These are phyloP conservation scores for Hydrolagus affinis DNA, from an alignment of 2,113 vertebrate genomes.

Conservation along the genomic window DNA sequence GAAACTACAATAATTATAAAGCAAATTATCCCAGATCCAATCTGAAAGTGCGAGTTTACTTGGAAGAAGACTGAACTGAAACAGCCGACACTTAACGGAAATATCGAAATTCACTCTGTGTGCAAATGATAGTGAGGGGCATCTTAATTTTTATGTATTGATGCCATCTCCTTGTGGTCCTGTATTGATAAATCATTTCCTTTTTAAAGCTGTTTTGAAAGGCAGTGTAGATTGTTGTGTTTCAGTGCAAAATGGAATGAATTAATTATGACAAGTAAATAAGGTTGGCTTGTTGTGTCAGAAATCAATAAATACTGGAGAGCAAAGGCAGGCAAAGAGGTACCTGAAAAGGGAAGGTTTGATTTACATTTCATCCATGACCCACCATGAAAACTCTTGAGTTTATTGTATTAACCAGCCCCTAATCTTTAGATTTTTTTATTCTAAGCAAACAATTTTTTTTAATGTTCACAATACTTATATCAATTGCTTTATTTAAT, in stretches of 20 bases:
- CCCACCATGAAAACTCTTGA: no score
- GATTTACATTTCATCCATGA: no score
- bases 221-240: neutral
- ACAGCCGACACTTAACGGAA: neutral
- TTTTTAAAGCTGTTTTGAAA: neutral
- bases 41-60: neutral
- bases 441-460: no score
- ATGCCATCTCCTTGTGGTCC: neutral
- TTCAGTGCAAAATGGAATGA: neutral
- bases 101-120: neutral
- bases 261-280: constrained; percentile 1
- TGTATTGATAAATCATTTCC: neutral
- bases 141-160: neutral
- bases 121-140: neutral
- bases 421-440: no score
- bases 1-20: neutral
- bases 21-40: neutral
- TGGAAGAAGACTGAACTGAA: neutral
- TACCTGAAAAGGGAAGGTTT: no score
- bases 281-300: neutral
- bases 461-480: no score
- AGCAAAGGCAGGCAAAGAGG: no score
- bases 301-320: no score
- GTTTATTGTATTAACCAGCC: no score
- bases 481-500: no score